Conservation (phyloP, 2,888 invertebrate species). For the Agrilus biguttatus region DNA sequence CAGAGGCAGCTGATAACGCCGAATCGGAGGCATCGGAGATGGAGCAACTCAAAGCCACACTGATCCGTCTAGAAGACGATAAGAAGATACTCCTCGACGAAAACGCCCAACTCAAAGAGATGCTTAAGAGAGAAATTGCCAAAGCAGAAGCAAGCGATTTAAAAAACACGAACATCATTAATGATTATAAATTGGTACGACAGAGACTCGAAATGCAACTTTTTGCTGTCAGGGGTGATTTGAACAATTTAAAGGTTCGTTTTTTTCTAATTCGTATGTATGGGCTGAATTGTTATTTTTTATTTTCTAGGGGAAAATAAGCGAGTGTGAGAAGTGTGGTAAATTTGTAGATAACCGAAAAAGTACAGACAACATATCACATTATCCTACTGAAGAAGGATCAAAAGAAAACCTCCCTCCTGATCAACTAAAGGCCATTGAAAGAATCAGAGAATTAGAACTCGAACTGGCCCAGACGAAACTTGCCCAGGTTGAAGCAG, state of each 20-base stretch:
- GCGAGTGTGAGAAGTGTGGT: conserved; percentile 39
- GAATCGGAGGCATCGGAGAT: conserved; percentile 43
- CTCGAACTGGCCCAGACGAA: conserved; percentile 94
- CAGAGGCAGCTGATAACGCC: conserved; percentile 44
- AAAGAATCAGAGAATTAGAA: conserved; percentile 77
- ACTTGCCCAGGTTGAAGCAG: conserved; percentile 90
- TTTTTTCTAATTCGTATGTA: background rate
- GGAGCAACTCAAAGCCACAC: conserved; percentile 37
- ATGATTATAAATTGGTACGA: conserved; percentile 86
- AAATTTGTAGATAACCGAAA: conserved; percentile 11
- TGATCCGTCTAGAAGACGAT: conserved; percentile 57
- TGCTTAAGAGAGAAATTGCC: conserved; percentile 61
- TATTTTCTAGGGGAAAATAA: conserved; percentile 33
- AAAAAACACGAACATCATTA: conserved; percentile 67
- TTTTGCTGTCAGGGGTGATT: conserved; percentile 45
- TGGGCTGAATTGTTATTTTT: conserved; percentile 8
- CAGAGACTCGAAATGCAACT: conserved; percentile 74
- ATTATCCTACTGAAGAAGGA: conserved; percentile 4
- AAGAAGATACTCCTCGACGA: conserved; percentile 32
- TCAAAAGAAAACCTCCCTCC: conserved; percentile 10
- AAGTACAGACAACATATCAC: conserved; percentile 5
- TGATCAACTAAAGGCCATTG: conserved; percentile 38
- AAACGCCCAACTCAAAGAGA: conserved; percentile 51
- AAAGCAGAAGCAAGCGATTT: conserved; percentile 57
- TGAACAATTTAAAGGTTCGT: conserved; percentile 50